Conservation (phyloP, 2,888 invertebrate species). For the Lypha dubia region DNA sequence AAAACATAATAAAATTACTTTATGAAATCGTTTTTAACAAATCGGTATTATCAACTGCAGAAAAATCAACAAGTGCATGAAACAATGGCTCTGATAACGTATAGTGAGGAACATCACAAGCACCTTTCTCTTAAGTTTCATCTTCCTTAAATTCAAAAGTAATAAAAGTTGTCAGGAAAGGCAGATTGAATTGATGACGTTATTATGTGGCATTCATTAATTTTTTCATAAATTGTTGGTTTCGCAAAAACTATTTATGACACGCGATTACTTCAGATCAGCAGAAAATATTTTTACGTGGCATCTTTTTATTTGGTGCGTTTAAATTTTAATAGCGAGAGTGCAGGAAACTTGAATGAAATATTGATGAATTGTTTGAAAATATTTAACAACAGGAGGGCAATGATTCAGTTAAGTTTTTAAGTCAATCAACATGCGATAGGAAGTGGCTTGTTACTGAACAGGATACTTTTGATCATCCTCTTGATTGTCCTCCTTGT, state of each 20-base stretch:
- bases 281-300: not conserved
- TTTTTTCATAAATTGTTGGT: not conserved
- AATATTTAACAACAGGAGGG: not conserved
- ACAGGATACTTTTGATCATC: too few relatives aligned
- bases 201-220: not conserved
- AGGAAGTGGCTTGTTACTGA: too few relatives aligned
- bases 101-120: not conserved
- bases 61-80: not conserved
- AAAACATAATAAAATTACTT: constrained; percentile 63
- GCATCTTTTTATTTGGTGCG: not conserved
- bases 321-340: not conserved
- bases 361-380: not conserved
- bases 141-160: constrained; percentile 4
- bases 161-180: not conserved
- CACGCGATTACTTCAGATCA: not conserved
- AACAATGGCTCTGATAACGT: not conserved
- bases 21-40: constrained; percentile 55
- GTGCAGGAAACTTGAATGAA: not conserved
- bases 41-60: constrained; percentile 17
- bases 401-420: not conserved
- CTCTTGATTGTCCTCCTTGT: too few relatives aligned
- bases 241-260: not conserved
- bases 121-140: not conserved
- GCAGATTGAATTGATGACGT: not conserved
- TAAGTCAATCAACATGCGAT: not conserved